Percentiles rank a stretch among this genome's conserved stretches.
Conservation (phyloP, 2,888 invertebrate genomes). For the Deroplatys truncata region DNA sequence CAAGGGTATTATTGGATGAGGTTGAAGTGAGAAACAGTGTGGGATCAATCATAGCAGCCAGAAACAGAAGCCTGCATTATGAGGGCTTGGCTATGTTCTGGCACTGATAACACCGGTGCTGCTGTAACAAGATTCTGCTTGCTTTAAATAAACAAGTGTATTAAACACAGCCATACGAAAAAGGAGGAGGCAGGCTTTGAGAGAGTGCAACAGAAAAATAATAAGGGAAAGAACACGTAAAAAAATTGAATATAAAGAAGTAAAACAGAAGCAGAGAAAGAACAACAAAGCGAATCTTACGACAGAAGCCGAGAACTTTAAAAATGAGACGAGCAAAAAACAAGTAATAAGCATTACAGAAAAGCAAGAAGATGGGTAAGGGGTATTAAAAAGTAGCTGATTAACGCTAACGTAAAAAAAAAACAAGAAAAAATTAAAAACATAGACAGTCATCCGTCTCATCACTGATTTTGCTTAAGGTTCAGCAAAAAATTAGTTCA, state of each 20-base stretch:
- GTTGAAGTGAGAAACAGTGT: neutral
- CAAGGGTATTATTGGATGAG: neutral
- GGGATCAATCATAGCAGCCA: neutral
- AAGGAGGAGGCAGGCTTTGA: neutral
- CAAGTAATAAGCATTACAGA: no score
- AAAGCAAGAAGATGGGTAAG: no score
- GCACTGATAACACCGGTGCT: neutral
- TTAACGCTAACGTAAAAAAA: no score
- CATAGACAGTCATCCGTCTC: no score
- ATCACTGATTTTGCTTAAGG: no score
- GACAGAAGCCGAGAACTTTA: neutral
- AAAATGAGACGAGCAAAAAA: no score
- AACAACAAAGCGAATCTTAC: neutral
- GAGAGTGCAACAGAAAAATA: neutral
- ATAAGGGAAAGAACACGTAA: neutral
- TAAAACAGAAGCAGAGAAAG: neutral
- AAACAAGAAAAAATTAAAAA: no score
- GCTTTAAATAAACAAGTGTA: neutral
- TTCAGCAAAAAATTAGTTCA: no score
- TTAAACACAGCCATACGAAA: neutral
- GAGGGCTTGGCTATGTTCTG: neutral
- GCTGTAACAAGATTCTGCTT: neutral
- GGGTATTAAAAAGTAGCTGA: no score
- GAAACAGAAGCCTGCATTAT: neutral
- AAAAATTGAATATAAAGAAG: neutral